Evolutionary conservation across 2,888 invertebrate species (phyloP).

Genomic region (Chaitophorus viminalis): DNA sequence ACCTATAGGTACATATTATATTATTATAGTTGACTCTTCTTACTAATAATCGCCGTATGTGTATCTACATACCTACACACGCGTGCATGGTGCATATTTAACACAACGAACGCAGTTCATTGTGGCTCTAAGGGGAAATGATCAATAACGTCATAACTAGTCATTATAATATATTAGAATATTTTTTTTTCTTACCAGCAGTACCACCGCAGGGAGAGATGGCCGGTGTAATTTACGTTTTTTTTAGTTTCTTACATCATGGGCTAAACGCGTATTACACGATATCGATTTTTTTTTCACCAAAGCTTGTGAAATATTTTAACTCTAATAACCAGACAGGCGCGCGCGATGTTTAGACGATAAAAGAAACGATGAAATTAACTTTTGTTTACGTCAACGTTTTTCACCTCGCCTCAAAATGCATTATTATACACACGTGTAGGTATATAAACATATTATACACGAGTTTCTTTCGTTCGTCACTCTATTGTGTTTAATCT

Average conservation of each 20-base stretch:
- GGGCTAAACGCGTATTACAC: background rate
- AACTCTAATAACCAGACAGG: background rate
- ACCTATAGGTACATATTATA: no score
- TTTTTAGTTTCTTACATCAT: background rate
- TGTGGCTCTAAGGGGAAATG: background rate
- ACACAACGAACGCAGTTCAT: background rate
- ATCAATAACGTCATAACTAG: constrained; percentile 23
- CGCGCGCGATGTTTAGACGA: background rate
- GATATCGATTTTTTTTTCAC: background rate
- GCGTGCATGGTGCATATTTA: background rate
- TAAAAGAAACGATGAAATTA: background rate
- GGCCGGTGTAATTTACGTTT: constrained; percentile 24
- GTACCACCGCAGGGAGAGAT: constrained; percentile 2
- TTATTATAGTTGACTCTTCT: no score
- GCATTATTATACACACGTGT: background rate
- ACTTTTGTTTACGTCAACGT: background rate
- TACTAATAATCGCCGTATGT: no score
- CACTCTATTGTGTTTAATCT: no score
- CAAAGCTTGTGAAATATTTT: background rate
- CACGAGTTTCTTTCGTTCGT: no score
- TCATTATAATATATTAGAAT: constrained; percentile 31
- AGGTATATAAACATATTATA: no score
- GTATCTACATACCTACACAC: no score
- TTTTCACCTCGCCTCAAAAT: background rate
- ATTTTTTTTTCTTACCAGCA: no score